These are phyloP conservation scores for Leucophora obtusa DNA, from an alignment of 2,888 invertebrate species.

Conservation along the genomic window DNA sequence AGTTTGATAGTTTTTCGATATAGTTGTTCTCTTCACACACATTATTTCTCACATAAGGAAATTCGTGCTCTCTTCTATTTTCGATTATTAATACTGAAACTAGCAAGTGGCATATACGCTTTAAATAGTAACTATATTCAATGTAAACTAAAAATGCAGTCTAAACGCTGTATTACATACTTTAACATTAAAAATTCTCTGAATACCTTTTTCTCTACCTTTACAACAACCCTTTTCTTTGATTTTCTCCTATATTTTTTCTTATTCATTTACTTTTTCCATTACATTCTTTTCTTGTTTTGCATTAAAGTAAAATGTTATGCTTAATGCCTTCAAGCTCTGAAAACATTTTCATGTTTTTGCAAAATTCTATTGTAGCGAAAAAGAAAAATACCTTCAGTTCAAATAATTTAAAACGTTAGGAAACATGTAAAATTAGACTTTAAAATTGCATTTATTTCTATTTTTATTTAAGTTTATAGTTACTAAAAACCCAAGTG, in stretches of 20 bases:
- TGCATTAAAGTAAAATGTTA: slow-evolving; percentile 53
- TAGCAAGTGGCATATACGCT: no score
- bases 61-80: no score
- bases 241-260: slow-evolving; percentile 23
- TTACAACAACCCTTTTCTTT: slow-evolving; percentile 39
- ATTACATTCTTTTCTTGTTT: background rate
- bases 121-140: no score
- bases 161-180: background rate
- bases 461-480: slow-evolving; percentile 36
- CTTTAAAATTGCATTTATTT: slow-evolving; percentile 37
- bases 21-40: no score
- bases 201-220: slow-evolving; percentile 24
- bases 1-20: no score
- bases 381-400: slow-evolving; percentile 44
- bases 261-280: slow-evolving; percentile 37
- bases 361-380: slow-evolving; percentile 12
- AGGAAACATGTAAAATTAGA: slow-evolving; percentile 52
- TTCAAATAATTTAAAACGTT: slow-evolving; percentile 54
- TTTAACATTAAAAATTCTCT: background rate
- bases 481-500: slow-evolving; percentile 49
- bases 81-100: no score
- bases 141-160: no score
- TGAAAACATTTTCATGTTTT: slow-evolving; percentile 52
- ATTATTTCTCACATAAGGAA: no score
- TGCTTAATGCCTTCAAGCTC: slow-evolving; percentile 54